Percentiles rank a stretch among this genome's conserved stretches.
Evolutionary conservation across 2,797 vertebrate genomes (phyloP).

Genomic region (Platalea minor): DNA sequence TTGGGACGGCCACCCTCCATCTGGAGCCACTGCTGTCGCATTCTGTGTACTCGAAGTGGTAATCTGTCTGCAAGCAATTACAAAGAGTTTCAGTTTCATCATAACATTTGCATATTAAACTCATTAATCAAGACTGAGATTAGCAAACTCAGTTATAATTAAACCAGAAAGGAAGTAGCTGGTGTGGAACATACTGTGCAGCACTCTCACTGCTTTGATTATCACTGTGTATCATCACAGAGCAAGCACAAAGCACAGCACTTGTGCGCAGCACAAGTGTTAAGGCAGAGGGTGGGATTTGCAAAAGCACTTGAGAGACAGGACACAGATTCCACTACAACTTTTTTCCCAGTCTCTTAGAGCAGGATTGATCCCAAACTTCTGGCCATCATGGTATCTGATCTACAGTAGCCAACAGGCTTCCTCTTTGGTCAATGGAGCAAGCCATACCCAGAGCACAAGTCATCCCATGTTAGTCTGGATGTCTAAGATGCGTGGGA

Average conservation of each 20-base stretch:
- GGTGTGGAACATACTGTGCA: not conserved
- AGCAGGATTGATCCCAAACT: not conserved
- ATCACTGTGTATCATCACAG: not conserved
- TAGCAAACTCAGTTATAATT: constrained; percentile 51
- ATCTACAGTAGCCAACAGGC: not conserved
- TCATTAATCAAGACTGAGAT: constrained; percentile 54
- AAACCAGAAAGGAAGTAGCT: constrained; percentile 42
- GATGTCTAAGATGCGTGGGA: not conserved
- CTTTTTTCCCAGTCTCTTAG: not conserved
- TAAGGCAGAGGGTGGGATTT: not conserved
- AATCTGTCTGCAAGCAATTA: constrained; percentile 87
- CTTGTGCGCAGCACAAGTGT: not conserved
- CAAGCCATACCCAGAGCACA: not conserved
- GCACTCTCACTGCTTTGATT: not conserved
- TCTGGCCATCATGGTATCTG: not conserved
- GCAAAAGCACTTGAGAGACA: not conserved
- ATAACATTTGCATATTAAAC: constrained; percentile 47
- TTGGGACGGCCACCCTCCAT: constrained; percentile 96
- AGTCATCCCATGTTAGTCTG: not conserved
- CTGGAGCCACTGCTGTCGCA: constrained; percentile 94
- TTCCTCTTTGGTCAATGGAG: not conserved
- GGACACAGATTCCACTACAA: not conserved
- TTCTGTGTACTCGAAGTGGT: constrained; percentile 97
- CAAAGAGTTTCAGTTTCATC: constrained; percentile 66
- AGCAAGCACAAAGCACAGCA: not conserved